Percentiles rank a stretch among this genome's conserved stretches.
These are phyloP conservation scores for Coranthus polyacanthus DNA, from an alignment of 2,797 vertebrate genomes.

Conservation along the genomic window DNA sequence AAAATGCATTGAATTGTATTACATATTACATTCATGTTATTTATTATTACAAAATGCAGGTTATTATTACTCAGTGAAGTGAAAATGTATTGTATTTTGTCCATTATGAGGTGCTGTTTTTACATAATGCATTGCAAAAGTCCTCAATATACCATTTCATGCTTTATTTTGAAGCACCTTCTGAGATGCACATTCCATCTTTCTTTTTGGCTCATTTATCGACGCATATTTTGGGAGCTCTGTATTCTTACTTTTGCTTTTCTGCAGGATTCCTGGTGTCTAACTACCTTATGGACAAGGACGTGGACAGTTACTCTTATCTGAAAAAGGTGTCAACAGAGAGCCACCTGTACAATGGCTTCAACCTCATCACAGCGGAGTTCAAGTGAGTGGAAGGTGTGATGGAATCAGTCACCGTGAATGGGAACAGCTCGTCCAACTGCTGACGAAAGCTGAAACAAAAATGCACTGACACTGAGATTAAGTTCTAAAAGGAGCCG, in stretches of 20 bases:
- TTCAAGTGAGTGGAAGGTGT: slow-evolving; percentile 89
- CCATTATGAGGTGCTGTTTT: too few relatives aligned
- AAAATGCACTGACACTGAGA: neutral
- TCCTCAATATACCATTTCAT: neutral
- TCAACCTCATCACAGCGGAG: slow-evolving; percentile 96
- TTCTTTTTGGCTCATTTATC: neutral
- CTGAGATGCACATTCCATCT: neutral
- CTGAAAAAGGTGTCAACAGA: slow-evolving; percentile 93
- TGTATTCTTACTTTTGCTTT: neutral
- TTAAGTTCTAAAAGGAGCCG: neutral
- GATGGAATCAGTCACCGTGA: neutral
- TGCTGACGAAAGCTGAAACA: neutral
- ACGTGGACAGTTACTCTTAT: slow-evolving; percentile 93
- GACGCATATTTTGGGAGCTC: neutral
- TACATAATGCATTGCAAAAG: too few relatives aligned
- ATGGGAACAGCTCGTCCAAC: neutral
- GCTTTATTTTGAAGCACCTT: neutral
- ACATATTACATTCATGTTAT: too few relatives aligned
- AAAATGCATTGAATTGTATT: too few relatives aligned
- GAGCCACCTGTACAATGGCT: slow-evolving; percentile 95
- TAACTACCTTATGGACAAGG: slow-evolving; percentile 90
- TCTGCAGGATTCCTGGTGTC: slow-evolving; percentile 91
- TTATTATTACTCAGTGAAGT: too few relatives aligned
- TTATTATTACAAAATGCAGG: too few relatives aligned
- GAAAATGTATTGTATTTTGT: too few relatives aligned